Conservation (phyloP, 2,113 vertebrate genomes). For the Eudyptes chrysolophus region DNA sequence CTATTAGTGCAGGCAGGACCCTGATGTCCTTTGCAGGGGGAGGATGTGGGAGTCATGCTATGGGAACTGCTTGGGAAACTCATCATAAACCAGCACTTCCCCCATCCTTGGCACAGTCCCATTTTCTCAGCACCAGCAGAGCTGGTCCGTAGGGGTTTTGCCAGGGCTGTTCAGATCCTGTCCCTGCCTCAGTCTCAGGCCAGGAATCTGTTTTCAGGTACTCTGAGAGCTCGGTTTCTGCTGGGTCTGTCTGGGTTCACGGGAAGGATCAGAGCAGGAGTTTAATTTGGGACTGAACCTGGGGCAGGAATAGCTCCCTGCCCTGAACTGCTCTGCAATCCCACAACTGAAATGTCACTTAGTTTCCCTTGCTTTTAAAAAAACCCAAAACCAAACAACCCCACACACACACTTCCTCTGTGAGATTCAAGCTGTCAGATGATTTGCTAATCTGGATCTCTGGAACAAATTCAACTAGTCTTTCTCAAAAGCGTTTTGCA, state of each 20-base stretch:
- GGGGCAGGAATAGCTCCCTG: neutral
- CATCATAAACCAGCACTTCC: neutral
- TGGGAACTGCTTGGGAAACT: neutral
- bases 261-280: neutral
- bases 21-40: neutral
- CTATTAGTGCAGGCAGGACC: neutral
- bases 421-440: neutral
- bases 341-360: neutral
- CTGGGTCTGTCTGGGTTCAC: neutral
- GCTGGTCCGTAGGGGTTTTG: neutral
- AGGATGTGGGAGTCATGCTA: neutral
- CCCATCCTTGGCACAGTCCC: neutral
- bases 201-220: neutral
- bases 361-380: neutral
- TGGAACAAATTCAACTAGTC: neutral
- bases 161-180: neutral
- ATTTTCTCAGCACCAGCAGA: neutral
- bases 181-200: neutral
- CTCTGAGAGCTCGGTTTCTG: neutral
- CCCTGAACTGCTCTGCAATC: neutral
- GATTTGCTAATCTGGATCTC: neutral
- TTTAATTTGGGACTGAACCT: neutral
- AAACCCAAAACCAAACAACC: neutral
- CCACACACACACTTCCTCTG: neutral
- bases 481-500: neutral